A percentile compares a stretch with the other conserved stretches of the same genome.
These are phyloP conservation scores for Desmodus rotundus DNA, from an alignment of 2,113 vertebrate genomes.

Conservation along the genomic window DNA sequence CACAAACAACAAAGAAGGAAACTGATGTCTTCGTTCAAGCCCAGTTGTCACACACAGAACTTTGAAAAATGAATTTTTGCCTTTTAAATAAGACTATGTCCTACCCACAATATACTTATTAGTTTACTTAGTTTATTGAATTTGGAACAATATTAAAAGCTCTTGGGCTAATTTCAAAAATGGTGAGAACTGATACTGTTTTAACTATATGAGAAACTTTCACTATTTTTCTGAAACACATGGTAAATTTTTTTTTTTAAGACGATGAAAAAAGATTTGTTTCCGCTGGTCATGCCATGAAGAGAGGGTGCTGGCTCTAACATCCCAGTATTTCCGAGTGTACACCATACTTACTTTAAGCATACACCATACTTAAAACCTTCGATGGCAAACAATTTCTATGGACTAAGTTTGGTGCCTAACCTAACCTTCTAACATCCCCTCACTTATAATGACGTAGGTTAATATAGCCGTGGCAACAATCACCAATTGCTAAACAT, in stretches of 20 bases:
- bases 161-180: conserved; percentile 22
- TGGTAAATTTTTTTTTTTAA: not conserved
- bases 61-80: not conserved
- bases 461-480: not conserved
- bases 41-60: not conserved
- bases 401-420: not conserved
- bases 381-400: conserved; percentile 6
- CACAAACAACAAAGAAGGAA: not conserved
- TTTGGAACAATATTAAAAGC: conserved; percentile 21
- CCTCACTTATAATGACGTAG: not conserved
- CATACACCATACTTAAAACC: not conserved
- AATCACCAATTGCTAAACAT: not conserved
- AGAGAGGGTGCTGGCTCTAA: not conserved
- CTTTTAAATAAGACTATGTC: not conserved
- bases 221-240: conserved; percentile 6
- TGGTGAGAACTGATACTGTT: not conserved
- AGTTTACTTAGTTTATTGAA: not conserved
- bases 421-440: not conserved
- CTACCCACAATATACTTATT: not conserved
- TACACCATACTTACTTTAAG: not conserved
- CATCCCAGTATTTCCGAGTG: not conserved
- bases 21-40: not conserved
- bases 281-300: not conserved
- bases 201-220: not conserved
- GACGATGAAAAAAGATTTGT: conserved; percentile 6